Evolutionary conservation across 2,113 vertebrate genomes (phyloP).

Genomic region (Camelus bactrianus): DNA sequence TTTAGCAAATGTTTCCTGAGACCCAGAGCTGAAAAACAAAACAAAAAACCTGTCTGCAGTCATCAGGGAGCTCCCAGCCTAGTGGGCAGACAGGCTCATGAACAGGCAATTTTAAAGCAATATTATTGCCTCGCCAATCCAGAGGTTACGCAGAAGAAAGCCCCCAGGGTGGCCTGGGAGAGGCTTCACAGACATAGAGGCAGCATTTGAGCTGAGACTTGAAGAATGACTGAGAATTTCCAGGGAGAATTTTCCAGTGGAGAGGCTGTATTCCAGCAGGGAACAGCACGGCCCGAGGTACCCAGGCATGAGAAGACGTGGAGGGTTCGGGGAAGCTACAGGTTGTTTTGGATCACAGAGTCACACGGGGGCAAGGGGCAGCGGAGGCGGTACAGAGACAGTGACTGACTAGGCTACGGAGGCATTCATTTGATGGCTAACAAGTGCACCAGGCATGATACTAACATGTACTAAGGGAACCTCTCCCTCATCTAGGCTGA

Average conservation of each 20-base stretch:
- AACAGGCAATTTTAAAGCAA: background rate
- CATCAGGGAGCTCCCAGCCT: background rate
- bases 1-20: background rate
- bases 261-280: background rate
- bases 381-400: background rate
- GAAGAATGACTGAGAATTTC: conserved; percentile 33
- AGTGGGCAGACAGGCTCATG: background rate
- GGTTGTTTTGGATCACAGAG: background rate
- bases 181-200: background rate
- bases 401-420: background rate
- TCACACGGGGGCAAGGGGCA: background rate
- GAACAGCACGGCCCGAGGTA: background rate
- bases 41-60: background rate
- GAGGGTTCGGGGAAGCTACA: background rate
- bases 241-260: background rate
- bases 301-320: background rate
- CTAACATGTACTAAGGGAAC: background rate
- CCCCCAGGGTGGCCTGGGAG: background rate
- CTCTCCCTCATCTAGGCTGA: background rate
- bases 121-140: accelerated
- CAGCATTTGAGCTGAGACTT: background rate
- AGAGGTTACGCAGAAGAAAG: background rate
- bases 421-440: background rate
- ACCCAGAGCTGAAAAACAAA: background rate
- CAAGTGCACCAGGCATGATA: background rate